Evolutionary conservation across 64 coral and sea anemone species (phyloP).

Genomic region (Dendrophyllia cribrosa): DNA sequence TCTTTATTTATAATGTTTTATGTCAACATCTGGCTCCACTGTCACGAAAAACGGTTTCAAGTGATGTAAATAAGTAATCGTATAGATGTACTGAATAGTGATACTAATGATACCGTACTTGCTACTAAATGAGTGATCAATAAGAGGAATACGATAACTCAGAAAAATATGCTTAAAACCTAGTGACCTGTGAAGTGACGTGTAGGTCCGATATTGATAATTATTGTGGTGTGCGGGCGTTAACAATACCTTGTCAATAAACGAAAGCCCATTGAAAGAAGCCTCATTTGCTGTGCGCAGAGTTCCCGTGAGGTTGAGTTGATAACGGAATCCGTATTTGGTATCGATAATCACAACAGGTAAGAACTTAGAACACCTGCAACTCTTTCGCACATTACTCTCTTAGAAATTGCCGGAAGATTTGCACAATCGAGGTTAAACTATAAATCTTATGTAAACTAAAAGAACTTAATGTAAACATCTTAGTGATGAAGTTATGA

Average conservation of each 20-base stretch:
- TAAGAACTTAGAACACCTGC: background rate
- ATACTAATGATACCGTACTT: background rate
- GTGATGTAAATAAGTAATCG: no score
- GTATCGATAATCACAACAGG: background rate
- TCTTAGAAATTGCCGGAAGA: no score
- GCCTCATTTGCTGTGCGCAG: background rate
- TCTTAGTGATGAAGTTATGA: no score
- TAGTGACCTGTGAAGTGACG: background rate
- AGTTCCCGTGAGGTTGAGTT: background rate
- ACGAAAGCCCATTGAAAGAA: background rate
- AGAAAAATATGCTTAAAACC: background rate
- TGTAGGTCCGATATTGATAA: slow-evolving; percentile 3
- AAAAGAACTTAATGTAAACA: no score
- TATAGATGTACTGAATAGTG: no score
- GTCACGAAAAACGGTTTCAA: no score
- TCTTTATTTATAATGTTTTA: no score
- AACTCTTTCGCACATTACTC: no score
- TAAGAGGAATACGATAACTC: background rate
- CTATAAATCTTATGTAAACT: no score
- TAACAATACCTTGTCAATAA: background rate
- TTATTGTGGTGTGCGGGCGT: background rate
- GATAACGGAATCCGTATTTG: background rate
- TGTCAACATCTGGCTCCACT: background rate
- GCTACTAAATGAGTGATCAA: background rate
- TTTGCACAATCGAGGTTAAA: no score